These are phyloP conservation scores for Drosophila quadrilineata DNA, from an alignment of 1,140 invertebrate genomes.

Conservation along the genomic window DNA sequence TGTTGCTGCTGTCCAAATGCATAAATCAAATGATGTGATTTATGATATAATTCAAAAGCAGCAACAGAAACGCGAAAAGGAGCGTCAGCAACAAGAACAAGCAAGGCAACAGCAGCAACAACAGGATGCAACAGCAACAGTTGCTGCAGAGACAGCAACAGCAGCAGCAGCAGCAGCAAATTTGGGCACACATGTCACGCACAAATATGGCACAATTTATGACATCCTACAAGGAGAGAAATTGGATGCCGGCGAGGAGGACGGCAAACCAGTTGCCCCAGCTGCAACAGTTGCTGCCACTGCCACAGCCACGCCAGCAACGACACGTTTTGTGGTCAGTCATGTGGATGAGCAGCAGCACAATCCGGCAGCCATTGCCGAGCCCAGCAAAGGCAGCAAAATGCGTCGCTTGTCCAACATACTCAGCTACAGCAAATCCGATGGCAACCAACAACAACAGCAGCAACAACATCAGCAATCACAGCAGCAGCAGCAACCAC, in stretches of 20 bases:
- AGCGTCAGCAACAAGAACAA: background rate
- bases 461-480: constrained; percentile 5
- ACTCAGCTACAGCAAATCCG: constrained; percentile 57
- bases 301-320: background rate
- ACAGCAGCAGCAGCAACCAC: constrained; percentile 22
- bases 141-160: constrained; percentile 26
- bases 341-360: background rate
- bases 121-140: constrained; percentile 9
- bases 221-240: constrained; percentile 78
- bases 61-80: constrained; percentile 14
- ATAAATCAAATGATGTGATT: constrained; percentile 57
- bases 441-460: background rate
- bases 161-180: constrained; percentile 22
- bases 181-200: constrained; percentile 44
- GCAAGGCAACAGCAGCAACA: constrained; percentile 2
- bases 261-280: constrained; percentile 33
- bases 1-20: constrained; percentile 16
- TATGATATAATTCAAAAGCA: constrained; percentile 74
- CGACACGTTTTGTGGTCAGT: constrained; percentile 22
- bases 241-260: constrained; percentile 40
- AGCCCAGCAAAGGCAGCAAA: constrained; percentile 60
- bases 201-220: constrained; percentile 80
- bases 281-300: constrained; percentile 8
- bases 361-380: too few species aligned
- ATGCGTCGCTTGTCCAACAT: constrained; percentile 80